Conservation (phyloP, 2,113 vertebrate species). For the Gracilinanus agilis region DNA sequence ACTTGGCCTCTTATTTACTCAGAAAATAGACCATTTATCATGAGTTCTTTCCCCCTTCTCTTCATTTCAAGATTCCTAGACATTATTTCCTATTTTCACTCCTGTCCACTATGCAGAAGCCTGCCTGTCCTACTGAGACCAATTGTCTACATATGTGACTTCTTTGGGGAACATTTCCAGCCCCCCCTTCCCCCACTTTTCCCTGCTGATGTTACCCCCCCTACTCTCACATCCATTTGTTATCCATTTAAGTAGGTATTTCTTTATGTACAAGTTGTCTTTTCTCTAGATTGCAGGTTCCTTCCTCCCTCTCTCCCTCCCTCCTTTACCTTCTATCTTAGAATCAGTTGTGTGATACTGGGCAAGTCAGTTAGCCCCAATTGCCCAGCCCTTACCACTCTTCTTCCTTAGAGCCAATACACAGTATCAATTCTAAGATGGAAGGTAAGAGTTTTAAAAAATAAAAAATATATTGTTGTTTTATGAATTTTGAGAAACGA, state of each 20-base stretch:
- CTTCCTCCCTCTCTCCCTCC: neutral
- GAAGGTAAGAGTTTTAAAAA: too few species aligned
- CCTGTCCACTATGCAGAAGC: neutral
- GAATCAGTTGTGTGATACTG: too few species aligned
- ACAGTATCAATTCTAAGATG: too few species aligned
- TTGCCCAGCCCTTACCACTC: too few species aligned
- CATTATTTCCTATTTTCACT: neutral
- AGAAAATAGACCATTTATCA: neutral
- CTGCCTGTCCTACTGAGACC: neutral
- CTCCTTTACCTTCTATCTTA: too few species aligned
- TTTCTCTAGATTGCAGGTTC: neutral
- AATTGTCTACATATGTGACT: neutral
- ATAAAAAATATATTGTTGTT: neutral
- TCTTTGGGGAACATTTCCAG: neutral
- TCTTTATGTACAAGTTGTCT: neutral
- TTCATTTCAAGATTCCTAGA: neutral
- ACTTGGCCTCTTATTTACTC: neutral
- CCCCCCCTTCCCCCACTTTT: neutral
- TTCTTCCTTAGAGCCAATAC: too few species aligned
- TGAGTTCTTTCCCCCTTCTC: neutral
- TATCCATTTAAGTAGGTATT: neutral
- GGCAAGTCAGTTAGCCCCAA: too few species aligned
- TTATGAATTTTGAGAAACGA: neutral
- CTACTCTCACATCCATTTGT: neutral
- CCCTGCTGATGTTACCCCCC: neutral